Evolutionary conservation across 2,888 invertebrate genomes (phyloP).

Genomic region (Lottia gigantea): DNA sequence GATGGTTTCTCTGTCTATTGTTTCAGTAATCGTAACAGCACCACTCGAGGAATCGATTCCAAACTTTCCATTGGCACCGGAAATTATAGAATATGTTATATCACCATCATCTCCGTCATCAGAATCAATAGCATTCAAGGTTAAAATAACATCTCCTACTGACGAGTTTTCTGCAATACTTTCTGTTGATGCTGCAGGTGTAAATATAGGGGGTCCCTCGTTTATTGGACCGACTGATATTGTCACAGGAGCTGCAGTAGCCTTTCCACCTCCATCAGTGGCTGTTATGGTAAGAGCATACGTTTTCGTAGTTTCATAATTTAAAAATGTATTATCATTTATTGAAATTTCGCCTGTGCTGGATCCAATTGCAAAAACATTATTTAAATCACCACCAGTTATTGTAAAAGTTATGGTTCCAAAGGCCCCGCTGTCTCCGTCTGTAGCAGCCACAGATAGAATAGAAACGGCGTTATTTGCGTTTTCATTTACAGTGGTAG

Average conservation of each 20-base stretch:
- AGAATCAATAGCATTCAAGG: constrained; percentile 38
- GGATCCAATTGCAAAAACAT: constrained; percentile 38
- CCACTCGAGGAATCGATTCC: constrained; percentile 37
- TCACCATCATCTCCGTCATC: constrained; percentile 45
- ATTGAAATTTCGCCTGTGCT: constrained; percentile 22
- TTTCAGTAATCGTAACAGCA: constrained; percentile 29
- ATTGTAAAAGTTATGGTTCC: constrained; percentile 44
- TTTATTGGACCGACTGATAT: constrained; percentile 42
- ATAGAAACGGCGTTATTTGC: constrained; percentile 31
- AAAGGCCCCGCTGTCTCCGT: constrained; percentile 43
- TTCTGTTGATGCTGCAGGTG: constrained; percentile 28
- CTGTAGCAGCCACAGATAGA: constrained; percentile 42
- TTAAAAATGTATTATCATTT: constrained; percentile 21
- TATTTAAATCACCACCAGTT: constrained; percentile 39
- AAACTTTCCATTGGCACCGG: constrained; percentile 37
- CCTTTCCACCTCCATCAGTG: constrained; percentile 25
- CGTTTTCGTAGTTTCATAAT: constrained; percentile 41
- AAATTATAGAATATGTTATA: constrained; percentile 39
- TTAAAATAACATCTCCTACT: constrained; percentile 24
- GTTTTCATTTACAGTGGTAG: constrained; percentile 41
- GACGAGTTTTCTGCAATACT: constrained; percentile 33
- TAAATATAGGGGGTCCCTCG: constrained; percentile 42
- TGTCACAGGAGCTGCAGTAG: constrained; percentile 29
- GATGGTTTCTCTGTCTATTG: constrained; percentile 41
- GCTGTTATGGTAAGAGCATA: constrained; percentile 45